Base-by-base conservation (phyloP, 2,888 invertebrate genomes). In the Andrena haemorrhoa region DNA sequence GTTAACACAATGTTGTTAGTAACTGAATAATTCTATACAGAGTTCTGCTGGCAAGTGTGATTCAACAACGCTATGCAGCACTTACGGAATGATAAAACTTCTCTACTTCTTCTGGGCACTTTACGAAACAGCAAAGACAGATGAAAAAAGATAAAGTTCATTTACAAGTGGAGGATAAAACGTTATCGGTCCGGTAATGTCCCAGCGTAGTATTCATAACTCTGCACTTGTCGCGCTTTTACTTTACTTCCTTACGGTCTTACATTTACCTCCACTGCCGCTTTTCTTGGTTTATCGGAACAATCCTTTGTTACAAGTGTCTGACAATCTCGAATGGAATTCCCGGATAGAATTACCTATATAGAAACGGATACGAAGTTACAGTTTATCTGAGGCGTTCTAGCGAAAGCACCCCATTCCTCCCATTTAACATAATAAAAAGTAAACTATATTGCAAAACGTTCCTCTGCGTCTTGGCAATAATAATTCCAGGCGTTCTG, bases 251-350 rank as follows among this genome's bases (percentile, higher is more conserved):
- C 33, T 51, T 53, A 29, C 61, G 56, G 61, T 49, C 74, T 58
- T 53, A 66, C 51, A 72, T 84, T 66, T 56, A 72, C 61, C 72
- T 47, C 60, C 35, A 90, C 93, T 94, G 89, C 93, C 94, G 94
- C 95, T 92, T 94, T 94, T 84, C 92, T 92, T 88, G 89, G 89
- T 89, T 90, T 91, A 90, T 92, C 91, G 88, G 87, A 76, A 87
- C 73, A 61, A 69, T 64, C 64, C 61, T 75, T 63, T 75, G 64
- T 79, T 75, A 64, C 80, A 56, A 63, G 29, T n/a, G 83, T 60
- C 71, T 31, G 51, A 77, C 49, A 69, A 53, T 66, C 41, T 7
- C 4, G 51, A n/a, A 64, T 51, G 61, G 63, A 49, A 29, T 51
- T 69, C 23, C 23, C 31, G 60, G 58, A 66, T 74, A 68, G 56